A percentile compares a stretch with the other conserved stretches of the same genome.
These are phyloP conservation scores for Chymomyza costata DNA, from an alignment of 1,140 invertebrate genomes.

Conservation along the genomic window DNA sequence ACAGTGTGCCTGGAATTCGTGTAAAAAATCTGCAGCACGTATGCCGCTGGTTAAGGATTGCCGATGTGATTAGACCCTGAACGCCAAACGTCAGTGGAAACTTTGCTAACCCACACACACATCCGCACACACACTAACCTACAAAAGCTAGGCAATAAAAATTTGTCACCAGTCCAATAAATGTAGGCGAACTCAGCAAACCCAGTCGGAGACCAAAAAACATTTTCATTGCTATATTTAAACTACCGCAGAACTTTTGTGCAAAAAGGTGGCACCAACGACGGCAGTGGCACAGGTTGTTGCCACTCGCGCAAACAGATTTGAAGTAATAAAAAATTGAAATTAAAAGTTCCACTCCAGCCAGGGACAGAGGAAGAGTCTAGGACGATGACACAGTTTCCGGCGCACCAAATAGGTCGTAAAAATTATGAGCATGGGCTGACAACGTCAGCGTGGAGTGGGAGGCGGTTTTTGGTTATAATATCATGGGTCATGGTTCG, in stretches of 20 bases:
- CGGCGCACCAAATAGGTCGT: slow-evolving; percentile 62
- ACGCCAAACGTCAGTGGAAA: slow-evolving; percentile 33
- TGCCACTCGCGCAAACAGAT: slow-evolving; percentile 45
- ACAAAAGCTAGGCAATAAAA: slow-evolving; percentile 60
- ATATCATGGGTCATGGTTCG: no score
- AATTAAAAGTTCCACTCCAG: slow-evolving; percentile 64
- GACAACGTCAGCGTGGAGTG: no score
- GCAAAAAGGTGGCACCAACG: slow-evolving; percentile 39
- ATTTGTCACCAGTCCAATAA: slow-evolving; percentile 68
- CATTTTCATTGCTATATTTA: slow-evolving; percentile 57
- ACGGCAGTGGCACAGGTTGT: slow-evolving; percentile 14
- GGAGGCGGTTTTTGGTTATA: no score
- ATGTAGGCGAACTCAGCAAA: slow-evolving; percentile 32
- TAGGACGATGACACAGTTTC: slow-evolving; percentile 54
- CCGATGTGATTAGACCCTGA: slow-evolving; percentile 65
- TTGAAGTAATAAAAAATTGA: slow-evolving; percentile 69
- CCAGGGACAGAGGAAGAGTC: no score
- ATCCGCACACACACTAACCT: slow-evolving; percentile 36
- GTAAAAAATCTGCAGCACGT: slow-evolving; percentile 67
- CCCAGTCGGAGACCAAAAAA: slow-evolving; percentile 32
- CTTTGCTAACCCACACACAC: slow-evolving; percentile 22
- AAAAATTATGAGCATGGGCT: slow-evolving; percentile 59
- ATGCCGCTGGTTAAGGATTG: slow-evolving; percentile 33
- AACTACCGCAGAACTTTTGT: slow-evolving; percentile 39
- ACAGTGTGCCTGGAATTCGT: slow-evolving; percentile 26